Evolutionary conservation across 1,140 invertebrate species (phyloP), one percentile per base, ranked within the genome.

Genomic region (Scaptodrosophila lebanonensis): DNA sequence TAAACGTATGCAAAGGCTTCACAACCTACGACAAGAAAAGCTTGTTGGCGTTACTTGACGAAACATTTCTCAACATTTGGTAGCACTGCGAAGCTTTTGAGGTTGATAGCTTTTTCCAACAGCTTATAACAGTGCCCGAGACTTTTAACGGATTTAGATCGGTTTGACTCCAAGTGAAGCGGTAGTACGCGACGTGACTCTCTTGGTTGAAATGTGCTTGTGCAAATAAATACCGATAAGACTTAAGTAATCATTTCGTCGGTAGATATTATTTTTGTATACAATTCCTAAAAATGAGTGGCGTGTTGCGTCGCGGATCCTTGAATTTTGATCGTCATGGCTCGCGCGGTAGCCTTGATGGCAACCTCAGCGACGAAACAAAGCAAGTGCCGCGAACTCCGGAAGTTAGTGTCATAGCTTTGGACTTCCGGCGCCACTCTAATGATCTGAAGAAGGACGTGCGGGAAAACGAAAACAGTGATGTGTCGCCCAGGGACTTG

Each of bases 381-480:
- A 85, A 71, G 60, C 73, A 77, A n/a, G 51, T 38, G 7, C 70
- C 76, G 25, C 66, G 63, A 38, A 86, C 84, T 33, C 84, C 84
- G 62, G 84, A 86, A 84, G 83, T 86, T 44, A 86, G 79, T 73
- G 84, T 86, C 7, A 83, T 86, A 47, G 66, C 73, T 17, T 76
- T 86, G 51, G 84, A 86, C 40, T 85, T 85, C 53, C 84, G 84
- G 36, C 84, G 84, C 5, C 62, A 73, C 18, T 86, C 84, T 20
- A 71, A 85, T 8, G 84, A 86, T 59, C 57, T 86, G 7, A 85
- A 85, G 64, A 85, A 85, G 59, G 62, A 61, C 22, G n/a, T n/a
- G n/a, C n/a, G n/a, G n/a, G n/a, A n/a, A n/a, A n/a, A n/a, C n/a
- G n/a, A n/a, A n/a, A n/a, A 8, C 29, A 33, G 2, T 3, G 1